Evolutionary conservation across 1,140 invertebrate genomes (phyloP), one percentile per base, ranked within the genome.

Genomic region (Drosophila nigromelanica): DNA sequence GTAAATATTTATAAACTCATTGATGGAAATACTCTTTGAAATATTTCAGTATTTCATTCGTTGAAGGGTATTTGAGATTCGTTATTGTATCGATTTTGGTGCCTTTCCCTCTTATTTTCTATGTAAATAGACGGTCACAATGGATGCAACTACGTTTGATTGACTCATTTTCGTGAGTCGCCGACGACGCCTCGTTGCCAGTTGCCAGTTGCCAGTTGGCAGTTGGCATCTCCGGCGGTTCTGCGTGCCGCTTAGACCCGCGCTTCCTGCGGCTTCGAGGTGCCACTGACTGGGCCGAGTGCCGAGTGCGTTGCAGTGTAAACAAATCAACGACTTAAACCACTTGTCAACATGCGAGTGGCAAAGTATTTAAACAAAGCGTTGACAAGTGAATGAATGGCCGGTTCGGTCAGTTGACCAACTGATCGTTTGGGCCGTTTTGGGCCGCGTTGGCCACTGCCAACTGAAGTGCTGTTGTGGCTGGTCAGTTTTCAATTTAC

Each of bases 241-340:
- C 27, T 11, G 37, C 40, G 8, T 39, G 7, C 7, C 21, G 24
- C 5, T n/a, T n/a, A n/a, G n/a, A n/a, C n/a, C n/a, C n/a, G n/a
- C n/a, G n/a, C n/a, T n/a, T n/a, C n/a, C n/a, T n/a, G n/a, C n/a
- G n/a, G n/a, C n/a, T 35, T 43, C 24, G 39, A 11, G 56, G 45
- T 67, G 70, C 55, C 56, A 52, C 39, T 35, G 58, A 63, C 45
- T 59, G 45, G 35, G 59, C n/a, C 47, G 67, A 70, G 63, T 61
- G 59, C 10, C 47, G 67, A 70, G 63, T 61, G 35, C 42, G 12
- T 72, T 69, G 56, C 80, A 64, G 76, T 77, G 82, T 73, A 87
- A 87, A 87, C 82, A 87, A 87, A 87, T 87, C 82, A 87, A 87
- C 83, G 82, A 89, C 82, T 89, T 87, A 87, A 87, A 89, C 82